Evolutionary conservation across 2,113 vertebrate genomes (phyloP).

Genomic region (Ivindomyrus marchei): DNA sequence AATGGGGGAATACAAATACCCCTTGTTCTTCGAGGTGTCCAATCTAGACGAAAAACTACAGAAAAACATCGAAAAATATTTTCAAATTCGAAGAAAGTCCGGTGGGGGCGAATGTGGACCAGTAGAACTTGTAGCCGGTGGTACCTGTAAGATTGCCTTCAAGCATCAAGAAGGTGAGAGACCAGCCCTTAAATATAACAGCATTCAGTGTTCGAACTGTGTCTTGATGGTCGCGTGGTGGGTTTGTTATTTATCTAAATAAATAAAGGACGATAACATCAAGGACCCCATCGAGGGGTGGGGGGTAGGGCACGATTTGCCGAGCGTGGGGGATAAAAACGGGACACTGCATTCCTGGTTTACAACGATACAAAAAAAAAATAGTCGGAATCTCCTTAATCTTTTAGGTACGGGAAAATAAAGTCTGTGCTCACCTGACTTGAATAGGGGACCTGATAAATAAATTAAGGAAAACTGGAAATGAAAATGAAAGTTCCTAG

Average conservation of each 20-base stretch:
- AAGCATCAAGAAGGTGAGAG: not conserved
- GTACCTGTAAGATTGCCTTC: not conserved
- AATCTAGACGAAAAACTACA: not conserved
- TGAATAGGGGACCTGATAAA: not conserved
- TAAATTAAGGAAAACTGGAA: not conserved
- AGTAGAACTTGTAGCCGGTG: not conserved
- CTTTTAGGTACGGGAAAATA: not conserved
- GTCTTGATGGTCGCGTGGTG: not conserved
- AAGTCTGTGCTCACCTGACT: not conserved
- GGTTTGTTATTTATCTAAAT: not conserved
- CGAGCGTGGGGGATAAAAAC: not conserved
- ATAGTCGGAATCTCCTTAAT: not conserved
- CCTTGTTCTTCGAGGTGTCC: not conserved
- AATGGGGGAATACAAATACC: slow-evolving; percentile 3
- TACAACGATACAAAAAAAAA: not conserved
- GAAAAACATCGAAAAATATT: not conserved
- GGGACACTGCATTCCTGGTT: not conserved
- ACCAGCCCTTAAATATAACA: not conserved
- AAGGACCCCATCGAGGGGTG: not conserved
- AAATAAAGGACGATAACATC: not conserved
- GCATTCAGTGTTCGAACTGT: not conserved
- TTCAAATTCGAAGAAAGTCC: slow-evolving; percentile 10
- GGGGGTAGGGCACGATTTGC: not conserved
- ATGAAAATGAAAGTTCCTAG: not conserved
- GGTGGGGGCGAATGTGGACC: not conserved